Evolutionary conservation across 1,140 invertebrate genomes (phyloP).

Genomic region (Pogonomyrmex barbatus): DNA sequence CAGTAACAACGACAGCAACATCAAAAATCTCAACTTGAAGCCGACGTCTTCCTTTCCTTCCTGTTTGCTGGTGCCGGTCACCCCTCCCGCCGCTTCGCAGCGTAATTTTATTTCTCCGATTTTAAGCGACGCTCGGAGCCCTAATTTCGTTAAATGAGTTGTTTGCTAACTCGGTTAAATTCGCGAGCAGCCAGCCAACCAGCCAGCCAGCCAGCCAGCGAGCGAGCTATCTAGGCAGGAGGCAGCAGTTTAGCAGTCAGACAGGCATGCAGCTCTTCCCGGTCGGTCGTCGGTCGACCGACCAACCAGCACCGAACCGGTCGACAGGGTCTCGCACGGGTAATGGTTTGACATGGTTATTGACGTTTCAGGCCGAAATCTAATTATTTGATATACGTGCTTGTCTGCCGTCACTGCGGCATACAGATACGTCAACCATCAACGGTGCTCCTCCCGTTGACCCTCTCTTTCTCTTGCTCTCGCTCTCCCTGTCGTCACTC

Average conservation of each 20-base stretch:
- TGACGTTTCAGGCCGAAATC: slow-evolving; percentile 85
- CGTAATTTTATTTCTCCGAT: slow-evolving; percentile 85
- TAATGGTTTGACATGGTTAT: slow-evolving; percentile 86
- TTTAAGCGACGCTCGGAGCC: slow-evolving; percentile 83
- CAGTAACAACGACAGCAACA: slow-evolving; percentile 10
- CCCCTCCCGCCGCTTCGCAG: slow-evolving; percentile 64
- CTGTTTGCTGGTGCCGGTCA: slow-evolving; percentile 52
- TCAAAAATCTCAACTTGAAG: slow-evolving; percentile 46
- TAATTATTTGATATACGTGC: slow-evolving; percentile 85
- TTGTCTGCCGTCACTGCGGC: slow-evolving; percentile 76
- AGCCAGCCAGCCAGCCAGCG: slow-evolving; percentile 53
- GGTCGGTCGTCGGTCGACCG: slow-evolving; percentile 55
- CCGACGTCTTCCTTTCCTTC: slow-evolving; percentile 46
- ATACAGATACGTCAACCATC: slow-evolving; percentile 77
- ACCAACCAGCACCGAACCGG: slow-evolving; percentile 77
- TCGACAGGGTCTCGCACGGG: slow-evolving; percentile 79
- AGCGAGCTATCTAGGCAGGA: slow-evolving; percentile 53
- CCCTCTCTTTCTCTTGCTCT: slow-evolving; percentile 46
- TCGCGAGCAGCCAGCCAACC: slow-evolving; percentile 75
- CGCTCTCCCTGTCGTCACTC: background rate
- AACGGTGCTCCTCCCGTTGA: slow-evolving; percentile 63
- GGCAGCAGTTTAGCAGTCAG: slow-evolving; percentile 63
- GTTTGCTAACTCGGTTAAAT: slow-evolving; percentile 86
- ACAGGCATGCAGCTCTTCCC: slow-evolving; percentile 69
- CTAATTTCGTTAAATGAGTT: slow-evolving; percentile 86